Base-by-base conservation (phyloP, 2,797 vertebrate genomes). In the Channallabes apus region DNA sequence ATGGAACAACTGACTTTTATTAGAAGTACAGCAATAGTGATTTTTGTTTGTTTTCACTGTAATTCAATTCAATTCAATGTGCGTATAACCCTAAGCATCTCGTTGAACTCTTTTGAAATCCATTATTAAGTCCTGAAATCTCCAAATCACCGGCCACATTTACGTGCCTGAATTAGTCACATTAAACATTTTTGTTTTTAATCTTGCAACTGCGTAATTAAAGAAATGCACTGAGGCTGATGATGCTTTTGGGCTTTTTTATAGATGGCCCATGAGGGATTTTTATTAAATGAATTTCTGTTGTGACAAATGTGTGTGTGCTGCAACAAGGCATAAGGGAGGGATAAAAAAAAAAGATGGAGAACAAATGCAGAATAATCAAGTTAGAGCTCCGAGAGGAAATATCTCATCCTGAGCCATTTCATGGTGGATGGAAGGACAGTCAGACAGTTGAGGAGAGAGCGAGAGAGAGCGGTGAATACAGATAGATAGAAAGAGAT, bases 321-420 rank as follows among this genome's bases (percentile, higher is more conserved):
- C 9, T 32, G 54, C 68, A 80, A 75, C 64, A 83, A 82, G 75
- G 61, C 75, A 83, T 73, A 67, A 76, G 27, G 54, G 71, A 64
- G 58, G 41, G 17, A 38, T 14, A 22, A 27, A 32, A 58, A 38
- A 80, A 35, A 85, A 82, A 87, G 73, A 84, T 67, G 15, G 29
- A 81, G 78, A 51, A 85, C 58, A 86, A 88, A 89, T 86, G 80
- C 84, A 86, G 87, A 84, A 76, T 89, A 89, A 90, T 89, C 88
- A 86, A 82, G 84, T 89, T 88, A 89, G 67, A 27, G 77, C 82
- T 76, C 80, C 68, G 75, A 82, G n/a, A 88, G 86, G 80, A 90
- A 90, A 89, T 87, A 46, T 72, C 80, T 86, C 85, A 73, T 77
- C 81, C 82, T 54, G 11, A 83, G 80, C 84, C 87, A 87, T 88